These are phyloP conservation scores for Trichomalopsis sarcophagae DNA, from an alignment of 1,140 invertebrate genomes.

Conservation along the genomic window DNA sequence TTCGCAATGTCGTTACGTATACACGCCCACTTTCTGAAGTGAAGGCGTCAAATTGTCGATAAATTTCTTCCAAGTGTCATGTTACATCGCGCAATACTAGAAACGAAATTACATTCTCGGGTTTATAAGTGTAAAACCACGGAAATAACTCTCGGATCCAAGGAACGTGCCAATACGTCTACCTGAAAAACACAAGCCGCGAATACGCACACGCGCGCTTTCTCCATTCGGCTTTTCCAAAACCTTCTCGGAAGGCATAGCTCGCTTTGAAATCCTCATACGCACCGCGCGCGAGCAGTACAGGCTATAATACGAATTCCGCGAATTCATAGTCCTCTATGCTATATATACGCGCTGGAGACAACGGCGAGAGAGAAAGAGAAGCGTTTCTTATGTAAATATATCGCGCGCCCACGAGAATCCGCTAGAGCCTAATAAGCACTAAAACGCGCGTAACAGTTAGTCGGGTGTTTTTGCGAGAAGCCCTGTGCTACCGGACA, in stretches of 20 bases:
- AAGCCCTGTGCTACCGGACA: neutral
- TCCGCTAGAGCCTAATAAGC: slow-evolving; percentile 15
- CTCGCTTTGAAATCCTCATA: neutral
- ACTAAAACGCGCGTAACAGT: slow-evolving; percentile 39
- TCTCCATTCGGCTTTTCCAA: neutral
- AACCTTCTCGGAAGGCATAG: neutral
- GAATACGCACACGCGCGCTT: no score
- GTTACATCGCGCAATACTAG: no score
- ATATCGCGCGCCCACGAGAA: slow-evolving; percentile 3
- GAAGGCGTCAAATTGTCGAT: no score
- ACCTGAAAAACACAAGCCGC: no score
- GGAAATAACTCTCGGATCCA: no score
- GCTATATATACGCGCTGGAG: neutral
- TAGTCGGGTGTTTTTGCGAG: neutral
- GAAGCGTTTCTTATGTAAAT: slow-evolving; percentile 41
- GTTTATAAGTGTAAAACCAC: no score
- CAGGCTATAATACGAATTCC: neutral
- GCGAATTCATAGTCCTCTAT: neutral
- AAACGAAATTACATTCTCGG: no score
- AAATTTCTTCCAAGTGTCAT: no score
- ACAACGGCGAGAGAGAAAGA: neutral
- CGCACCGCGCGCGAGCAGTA: neutral
- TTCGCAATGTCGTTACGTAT: neutral
- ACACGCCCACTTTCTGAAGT: neutral
- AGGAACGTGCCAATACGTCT: no score